phyloP scores from a whole-genome alignment of 2,797 vertebrate genomes.

The Buceros bicornis region DNA sequence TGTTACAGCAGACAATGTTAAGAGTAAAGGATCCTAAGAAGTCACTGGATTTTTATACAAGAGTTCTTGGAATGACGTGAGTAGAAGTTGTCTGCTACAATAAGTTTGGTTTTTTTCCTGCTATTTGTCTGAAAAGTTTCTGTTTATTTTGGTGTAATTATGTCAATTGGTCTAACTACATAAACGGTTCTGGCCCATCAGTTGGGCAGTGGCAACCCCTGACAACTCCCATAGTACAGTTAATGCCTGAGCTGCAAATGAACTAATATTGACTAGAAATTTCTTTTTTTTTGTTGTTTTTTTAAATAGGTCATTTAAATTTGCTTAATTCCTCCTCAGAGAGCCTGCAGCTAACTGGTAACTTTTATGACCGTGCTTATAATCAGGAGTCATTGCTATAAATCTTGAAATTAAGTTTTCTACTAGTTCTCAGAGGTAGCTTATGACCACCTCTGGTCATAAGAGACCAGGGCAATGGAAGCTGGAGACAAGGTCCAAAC shows the following conservation, averaged over 20 bases:
- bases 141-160: background rate
- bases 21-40: slow-evolving; percentile 95
- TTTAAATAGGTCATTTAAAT: background rate
- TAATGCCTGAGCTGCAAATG: background rate
- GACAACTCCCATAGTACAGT: background rate
- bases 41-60: slow-evolving; percentile 96
- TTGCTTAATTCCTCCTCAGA: background rate
- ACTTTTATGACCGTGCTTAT: background rate
- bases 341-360: background rate
- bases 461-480: background rate
- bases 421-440: background rate
- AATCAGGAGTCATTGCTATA: background rate
- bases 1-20: slow-evolving; percentile 98
- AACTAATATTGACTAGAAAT: background rate
- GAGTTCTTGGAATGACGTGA: slow-evolving; percentile 97
- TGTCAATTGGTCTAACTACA: background rate
- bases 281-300: background rate
- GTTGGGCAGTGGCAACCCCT: background rate
- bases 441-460: background rate
- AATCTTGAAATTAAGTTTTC: background rate
- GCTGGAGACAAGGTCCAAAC: background rate
- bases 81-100: slow-evolving; percentile 59
- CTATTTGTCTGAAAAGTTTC: background rate
- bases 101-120: background rate
- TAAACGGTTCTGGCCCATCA: background rate